Evolutionary conservation across 2,797 vertebrate species (phyloP).

Genomic region (Gallinago solitaria): DNA sequence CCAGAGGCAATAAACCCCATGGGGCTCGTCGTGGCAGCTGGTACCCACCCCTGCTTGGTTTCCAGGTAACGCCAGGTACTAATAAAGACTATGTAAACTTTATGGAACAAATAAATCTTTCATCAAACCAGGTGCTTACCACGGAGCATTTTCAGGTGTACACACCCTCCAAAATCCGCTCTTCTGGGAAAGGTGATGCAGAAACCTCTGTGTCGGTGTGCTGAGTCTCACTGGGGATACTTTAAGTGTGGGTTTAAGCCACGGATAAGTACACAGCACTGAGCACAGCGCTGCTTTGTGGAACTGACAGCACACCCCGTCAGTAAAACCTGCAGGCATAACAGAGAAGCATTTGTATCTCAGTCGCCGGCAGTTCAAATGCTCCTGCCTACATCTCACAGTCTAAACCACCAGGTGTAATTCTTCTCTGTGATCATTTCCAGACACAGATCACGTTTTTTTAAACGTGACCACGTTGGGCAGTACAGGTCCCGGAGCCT

Average conservation of each 20-base stretch:
- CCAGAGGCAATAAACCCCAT: neutral
- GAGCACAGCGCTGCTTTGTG: neutral
- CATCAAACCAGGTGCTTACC: neutral
- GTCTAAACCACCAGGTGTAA: neutral
- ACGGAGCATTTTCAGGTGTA: neutral
- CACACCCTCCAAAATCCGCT: neutral
- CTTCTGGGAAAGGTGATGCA: neutral
- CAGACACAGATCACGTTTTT: neutral
- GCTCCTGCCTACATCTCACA: neutral
- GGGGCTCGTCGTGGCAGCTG: neutral
- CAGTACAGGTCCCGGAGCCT: neutral
- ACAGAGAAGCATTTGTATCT: neutral
- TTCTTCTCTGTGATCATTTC: neutral
- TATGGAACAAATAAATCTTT: neutral
- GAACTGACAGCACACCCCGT: neutral
- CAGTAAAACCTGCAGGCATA: neutral
- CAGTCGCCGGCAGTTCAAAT: neutral
- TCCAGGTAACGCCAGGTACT: neutral
- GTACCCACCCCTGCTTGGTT: neutral
- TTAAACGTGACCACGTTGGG: neutral
- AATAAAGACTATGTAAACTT: neutral
- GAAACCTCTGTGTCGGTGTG: neutral
- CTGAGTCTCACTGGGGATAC: neutral
- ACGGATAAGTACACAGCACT: neutral
- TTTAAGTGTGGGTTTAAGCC: neutral